Evolutionary conservation across 2,113 vertebrate species (phyloP), one percentile per base, ranked within the genome.

Genomic region (Coptodon bakossiorum): DNA sequence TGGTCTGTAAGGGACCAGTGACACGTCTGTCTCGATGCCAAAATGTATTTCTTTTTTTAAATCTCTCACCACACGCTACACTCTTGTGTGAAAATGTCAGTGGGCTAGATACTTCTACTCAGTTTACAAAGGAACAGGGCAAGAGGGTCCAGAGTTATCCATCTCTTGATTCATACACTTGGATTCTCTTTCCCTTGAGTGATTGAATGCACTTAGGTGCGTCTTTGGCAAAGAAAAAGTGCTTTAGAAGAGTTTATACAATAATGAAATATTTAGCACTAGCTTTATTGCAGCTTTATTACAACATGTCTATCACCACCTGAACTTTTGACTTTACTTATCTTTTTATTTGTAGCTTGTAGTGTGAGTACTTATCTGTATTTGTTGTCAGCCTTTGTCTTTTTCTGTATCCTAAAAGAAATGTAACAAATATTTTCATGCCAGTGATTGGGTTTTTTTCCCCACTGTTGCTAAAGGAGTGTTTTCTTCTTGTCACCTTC

Each of bases 401-500:
- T 50, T 31, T 78, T 50, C 27, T 78, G 73, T 31, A 78, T 50
- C 24, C 24, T 78, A 31, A 29, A 48, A 48, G 43, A 76, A 52
- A 52, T 78, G 27, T 78, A 50, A 50, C 43, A 31, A 50, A 50
- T 17, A 50, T n/a, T 52, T 78, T 31, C 6, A 78, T 31, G 27
- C 27, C 27, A 34, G 45, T 31, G 1, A 50, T 19, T 19, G 1
- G 54, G 0, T 1, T 31, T 9, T 5, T 27, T 12, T 0, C 0
- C 1, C 68, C 71, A 76, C 16, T 50, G 16, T 48, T 50, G 43
- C 9, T 48, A 78, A 78, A 78, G 43, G 24, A 22, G 9, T 29
- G 5, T 50, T 52, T 78, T 78, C 17, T 78, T 78, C 12, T 84
- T 86, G 76, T 87, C 84, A 92, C 90, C 82, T 90, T 89, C 36